Base-by-base conservation (phyloP, 1,140 invertebrate genomes). In the Sarcophaga bullata region DNA sequence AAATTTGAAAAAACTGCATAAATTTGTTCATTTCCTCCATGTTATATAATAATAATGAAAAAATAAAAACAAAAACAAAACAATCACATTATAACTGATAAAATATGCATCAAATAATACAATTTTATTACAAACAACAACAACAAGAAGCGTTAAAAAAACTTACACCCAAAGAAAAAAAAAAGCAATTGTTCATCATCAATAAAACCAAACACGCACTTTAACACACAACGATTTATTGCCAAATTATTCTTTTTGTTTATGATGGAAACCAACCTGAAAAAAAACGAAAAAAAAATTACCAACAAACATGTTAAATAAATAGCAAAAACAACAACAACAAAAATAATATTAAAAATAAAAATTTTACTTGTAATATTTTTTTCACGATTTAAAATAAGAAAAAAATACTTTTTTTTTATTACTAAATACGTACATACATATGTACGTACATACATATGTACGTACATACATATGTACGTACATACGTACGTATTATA, bases 201-300 rank as follows among this genome's bases (percentile, higher is more conserved):
- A 68, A 68, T 68, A 68, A 68, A 17, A 19, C 62, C 62, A 68
- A 68, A 68, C 62, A 68, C 62, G 62, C 62, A 68, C 62, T 68
- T 37, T 25, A 68, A 68, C 62, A 68, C 17, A 19, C 19, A 37
- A 19, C 17, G 19, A 68, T 68, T 68, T 68, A 68, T 68, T 68
- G 62, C 62, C 62, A 68, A 68, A 68, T 68, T 68, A 68, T 68
- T 68, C 62, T 68, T 68, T 68, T 68, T 68, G 62, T 68, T 68
- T 68, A 68, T 19, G 17, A 68, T 68, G 17, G 15, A 68, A 37
- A 37, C 1, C 25, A 37, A 37, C 4, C 4, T 4, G 4, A 37
- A 37, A 37, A 1, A 37, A 37, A 37, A 37, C 25, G 4, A 37
- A 37, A 37, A 37, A 37, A 37, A 37, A 37, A 37, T 37, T 37